Evolutionary conservation across 1,140 invertebrate species (phyloP), one percentile per base, ranked within the genome.

Genomic region (Ceratitis capitata): DNA sequence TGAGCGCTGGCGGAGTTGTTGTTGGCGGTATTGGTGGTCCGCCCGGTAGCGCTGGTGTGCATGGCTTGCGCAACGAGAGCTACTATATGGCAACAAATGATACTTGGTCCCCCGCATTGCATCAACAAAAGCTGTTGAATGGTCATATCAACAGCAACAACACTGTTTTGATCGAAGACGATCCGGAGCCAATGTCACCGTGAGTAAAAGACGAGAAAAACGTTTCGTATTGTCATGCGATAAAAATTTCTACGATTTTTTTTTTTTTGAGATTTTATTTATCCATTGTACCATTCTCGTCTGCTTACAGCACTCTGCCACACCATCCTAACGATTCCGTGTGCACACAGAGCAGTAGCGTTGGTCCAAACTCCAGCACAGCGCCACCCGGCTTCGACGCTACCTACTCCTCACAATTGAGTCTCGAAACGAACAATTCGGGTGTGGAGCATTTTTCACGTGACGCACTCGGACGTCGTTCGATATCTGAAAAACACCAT

Each of bases 401-500:
- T 32, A 96, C 95, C 0, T 96, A 96, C 87, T 95, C 95, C 56
- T 96, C 95, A 88, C 96, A 96, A 89, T 93, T 96, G 78, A 97
- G 96, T 7, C 89, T 96, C 83, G 95, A 96, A 87, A 96, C 96
- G 85, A 94, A 94, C 26, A 93, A 92, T 82, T 93, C 93, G 0
- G 93, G 93, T 0, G 92, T 93, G 47, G 94, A 94, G 88, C 94
- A 95, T 78, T 97, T 97, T 90, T 95, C 95, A 32, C 93, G 98
- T 51, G 98, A 99, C 92, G 98, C 97, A 10, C 95, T 99, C 87
- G 98, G 98, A 0, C 93, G 98, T 35, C 97, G 98, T 92, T 98
- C 97, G 91, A 99, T 99, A 96, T 99, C 98, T 1, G 98, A 99
- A 92, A 99, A 99, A 92, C 93, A 98, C 69, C 97, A 98, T 92